Evolutionary conservation across 64 coral and sea anemone species (phyloP).

Genomic region (Acropora tenuis): DNA sequence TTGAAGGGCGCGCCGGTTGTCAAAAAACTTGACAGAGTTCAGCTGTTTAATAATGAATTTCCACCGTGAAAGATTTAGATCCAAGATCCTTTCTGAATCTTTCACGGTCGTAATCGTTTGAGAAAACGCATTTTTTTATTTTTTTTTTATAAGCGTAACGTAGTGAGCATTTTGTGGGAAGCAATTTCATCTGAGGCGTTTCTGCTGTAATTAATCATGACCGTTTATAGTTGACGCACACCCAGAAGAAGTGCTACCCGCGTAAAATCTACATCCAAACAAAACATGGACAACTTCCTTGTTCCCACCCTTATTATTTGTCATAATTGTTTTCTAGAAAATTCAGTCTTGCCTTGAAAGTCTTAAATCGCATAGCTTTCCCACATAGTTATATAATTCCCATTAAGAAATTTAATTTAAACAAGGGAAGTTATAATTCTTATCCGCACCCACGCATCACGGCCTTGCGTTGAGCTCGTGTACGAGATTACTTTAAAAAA

Average conservation of each 20-base stretch:
- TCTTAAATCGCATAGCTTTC: background rate
- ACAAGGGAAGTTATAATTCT: background rate
- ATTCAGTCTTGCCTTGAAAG: background rate
- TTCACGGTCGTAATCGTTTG: too few relatives aligned
- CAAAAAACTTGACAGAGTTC: too few relatives aligned
- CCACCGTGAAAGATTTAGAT: too few relatives aligned
- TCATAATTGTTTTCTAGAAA: background rate
- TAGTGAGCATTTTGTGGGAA: background rate
- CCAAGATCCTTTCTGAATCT: too few relatives aligned
- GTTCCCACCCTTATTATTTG: background rate
- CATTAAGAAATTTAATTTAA: background rate
- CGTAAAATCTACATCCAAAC: background rate
- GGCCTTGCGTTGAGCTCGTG: background rate
- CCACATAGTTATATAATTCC: background rate
- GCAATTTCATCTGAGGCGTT: background rate
- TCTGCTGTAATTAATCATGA: background rate
- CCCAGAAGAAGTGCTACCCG: background rate
- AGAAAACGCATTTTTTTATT: too few relatives aligned
- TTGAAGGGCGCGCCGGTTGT: too few relatives aligned
- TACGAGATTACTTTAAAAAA: background rate
- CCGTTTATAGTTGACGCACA: conserved; percentile 8
- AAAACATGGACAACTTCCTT: background rate
- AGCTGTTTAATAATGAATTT: background rate
- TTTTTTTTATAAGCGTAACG: background rate
- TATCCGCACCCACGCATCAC: too few relatives aligned